phyloP scores from a whole-genome alignment of 2,888 invertebrate species.

The Oscheius sp. region DNA sequence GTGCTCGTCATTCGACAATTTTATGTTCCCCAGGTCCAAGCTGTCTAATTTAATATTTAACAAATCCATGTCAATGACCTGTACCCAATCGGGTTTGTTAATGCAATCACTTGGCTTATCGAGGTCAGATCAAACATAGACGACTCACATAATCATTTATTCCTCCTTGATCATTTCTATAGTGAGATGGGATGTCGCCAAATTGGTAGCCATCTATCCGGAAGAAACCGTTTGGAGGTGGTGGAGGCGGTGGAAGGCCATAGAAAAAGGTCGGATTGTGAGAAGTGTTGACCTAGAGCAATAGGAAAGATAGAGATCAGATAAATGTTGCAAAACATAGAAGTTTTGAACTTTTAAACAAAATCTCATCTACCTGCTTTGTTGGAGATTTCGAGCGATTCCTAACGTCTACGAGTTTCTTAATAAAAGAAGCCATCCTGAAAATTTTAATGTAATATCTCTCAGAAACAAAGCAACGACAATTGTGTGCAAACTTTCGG shows the following conservation, averaged over 20 bases:
- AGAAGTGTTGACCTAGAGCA: neutral
- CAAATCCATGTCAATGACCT: neutral
- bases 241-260: conserved; percentile 6
- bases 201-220: neutral
- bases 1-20: conserved; percentile 26
- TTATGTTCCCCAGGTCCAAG: conserved; percentile 11
- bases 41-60: neutral
- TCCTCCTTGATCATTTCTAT: neutral
- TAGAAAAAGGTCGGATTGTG: conserved; percentile 3
- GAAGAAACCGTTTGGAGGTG: conserved; percentile 9
- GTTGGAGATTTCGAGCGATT: conserved; percentile 46
- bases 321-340: neutral
- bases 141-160: conserved; percentile 19
- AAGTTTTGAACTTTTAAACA: neutral
- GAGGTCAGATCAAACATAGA: neutral
- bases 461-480: neutral
- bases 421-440: conserved; percentile 45
- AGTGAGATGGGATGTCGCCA: neutral
- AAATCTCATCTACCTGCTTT: conserved; percentile 28
- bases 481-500: neutral
- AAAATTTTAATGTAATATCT: neutral
- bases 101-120: neutral
- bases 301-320: too few relatives aligned
- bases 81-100: neutral
- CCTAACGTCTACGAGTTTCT: conserved; percentile 39